These are phyloP conservation scores for Phoxinus phoxinus DNA, from an alignment of 2,113 vertebrate species.

Conservation along the genomic window DNA sequence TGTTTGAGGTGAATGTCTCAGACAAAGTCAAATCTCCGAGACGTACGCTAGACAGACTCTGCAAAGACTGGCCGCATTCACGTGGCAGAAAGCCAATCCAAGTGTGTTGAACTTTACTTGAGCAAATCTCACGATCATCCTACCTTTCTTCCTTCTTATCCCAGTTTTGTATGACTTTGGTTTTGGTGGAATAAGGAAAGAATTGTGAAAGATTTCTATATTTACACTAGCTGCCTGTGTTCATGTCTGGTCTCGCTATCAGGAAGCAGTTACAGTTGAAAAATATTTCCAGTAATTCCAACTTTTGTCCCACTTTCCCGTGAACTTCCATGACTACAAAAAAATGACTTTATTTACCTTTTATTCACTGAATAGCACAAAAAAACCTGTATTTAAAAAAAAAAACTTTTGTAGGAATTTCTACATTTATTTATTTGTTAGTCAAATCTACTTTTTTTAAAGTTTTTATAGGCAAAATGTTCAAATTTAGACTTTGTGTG, in stretches of 20 bases:
- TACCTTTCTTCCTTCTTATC: background rate
- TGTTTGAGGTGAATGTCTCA: constrained; percentile 5
- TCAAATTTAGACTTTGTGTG: background rate
- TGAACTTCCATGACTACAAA: background rate
- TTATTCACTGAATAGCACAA: background rate
- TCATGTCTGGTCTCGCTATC: constrained; percentile 29
- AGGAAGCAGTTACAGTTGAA: background rate
- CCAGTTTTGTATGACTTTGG: background rate
- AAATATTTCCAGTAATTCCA: background rate
- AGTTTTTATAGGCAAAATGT: background rate
- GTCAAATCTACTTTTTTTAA: background rate
- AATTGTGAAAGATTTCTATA: background rate
- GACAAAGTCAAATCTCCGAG: background rate
- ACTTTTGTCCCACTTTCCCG: background rate
- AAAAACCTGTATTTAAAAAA: background rate
- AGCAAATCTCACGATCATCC: background rate
- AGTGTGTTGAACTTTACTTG: background rate
- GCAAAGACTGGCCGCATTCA: background rate
- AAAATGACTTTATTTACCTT: background rate
- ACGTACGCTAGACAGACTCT: background rate
- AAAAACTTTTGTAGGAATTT: background rate
- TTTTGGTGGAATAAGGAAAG: background rate
- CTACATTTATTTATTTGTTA: background rate
- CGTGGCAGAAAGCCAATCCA: background rate
- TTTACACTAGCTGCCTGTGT: no score